A percentile compares a stretch with the other conserved stretches of the same genome.
Conservation (phyloP, 92 coral and sea anemone species). For the Blastomussa wellsi region DNA sequence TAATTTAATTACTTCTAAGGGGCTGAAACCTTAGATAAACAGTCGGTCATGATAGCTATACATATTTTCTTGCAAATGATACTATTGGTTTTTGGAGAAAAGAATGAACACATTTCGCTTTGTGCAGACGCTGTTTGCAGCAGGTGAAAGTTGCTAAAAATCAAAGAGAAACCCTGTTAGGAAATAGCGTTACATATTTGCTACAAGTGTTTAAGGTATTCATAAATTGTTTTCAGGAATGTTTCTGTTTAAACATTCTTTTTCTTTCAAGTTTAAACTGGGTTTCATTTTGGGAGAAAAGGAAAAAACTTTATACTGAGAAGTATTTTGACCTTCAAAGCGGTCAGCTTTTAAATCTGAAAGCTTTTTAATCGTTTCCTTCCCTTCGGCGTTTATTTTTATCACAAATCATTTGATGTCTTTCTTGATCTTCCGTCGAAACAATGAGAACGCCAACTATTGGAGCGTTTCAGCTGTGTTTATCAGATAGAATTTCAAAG, state of each 20-base stretch:
- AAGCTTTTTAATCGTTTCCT: background rate
- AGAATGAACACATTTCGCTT: background rate
- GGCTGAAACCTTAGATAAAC: no score
- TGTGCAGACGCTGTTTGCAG: background rate
- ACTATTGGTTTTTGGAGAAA: no score
- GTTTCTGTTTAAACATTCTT: background rate
- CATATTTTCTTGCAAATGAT: no score
- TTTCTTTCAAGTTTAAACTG: background rate
- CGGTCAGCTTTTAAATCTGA: background rate
- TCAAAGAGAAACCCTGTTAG: background rate
- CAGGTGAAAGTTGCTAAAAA: background rate
- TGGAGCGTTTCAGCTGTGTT: background rate
- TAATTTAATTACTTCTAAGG: no score
- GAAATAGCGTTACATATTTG: background rate
- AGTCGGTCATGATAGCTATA: no score
- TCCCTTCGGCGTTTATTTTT: background rate
- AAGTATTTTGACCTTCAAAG: background rate
- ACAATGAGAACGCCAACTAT: background rate
- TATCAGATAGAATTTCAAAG: background rate
- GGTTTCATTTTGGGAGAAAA: background rate
- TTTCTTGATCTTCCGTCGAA: background rate
- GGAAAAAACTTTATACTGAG: background rate
- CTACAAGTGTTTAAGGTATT: background rate
- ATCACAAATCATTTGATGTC: background rate
- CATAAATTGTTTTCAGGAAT: background rate